Conservation (phyloP, 2,888 invertebrate genomes). For the Zhuqinia jingwanae region DNA sequence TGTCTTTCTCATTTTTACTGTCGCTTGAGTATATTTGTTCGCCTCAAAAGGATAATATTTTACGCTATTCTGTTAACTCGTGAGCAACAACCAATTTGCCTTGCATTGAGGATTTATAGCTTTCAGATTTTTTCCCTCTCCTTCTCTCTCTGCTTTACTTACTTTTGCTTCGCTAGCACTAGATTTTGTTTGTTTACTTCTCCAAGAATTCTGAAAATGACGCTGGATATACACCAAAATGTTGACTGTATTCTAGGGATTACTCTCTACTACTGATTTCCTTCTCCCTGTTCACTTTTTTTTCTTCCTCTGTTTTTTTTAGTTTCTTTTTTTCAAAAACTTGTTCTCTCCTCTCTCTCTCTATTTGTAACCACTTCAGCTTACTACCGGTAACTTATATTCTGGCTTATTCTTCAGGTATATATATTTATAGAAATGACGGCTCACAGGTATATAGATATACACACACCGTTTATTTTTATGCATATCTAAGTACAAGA, state of each 20-base stretch:
- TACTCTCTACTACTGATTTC: constrained; percentile 58
- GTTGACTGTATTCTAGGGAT: constrained; percentile 55
- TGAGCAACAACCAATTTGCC: constrained; percentile 71
- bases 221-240: constrained; percentile 19
- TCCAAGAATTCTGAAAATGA: constrained; percentile 22
- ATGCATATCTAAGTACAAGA: no score
- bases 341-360: neutral
- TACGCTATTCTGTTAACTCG: constrained; percentile 59
- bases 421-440: no score
- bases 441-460: no score
- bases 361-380: neutral
- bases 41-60: constrained; percentile 71
- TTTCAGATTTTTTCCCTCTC: constrained; percentile 47
- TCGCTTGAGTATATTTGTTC: constrained; percentile 53
- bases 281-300: constrained; percentile 19
- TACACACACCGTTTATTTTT: neutral
- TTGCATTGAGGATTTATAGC: constrained; percentile 68
- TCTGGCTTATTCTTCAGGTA: no score
- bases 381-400: no score
- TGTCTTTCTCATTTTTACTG: neutral
- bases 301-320: neutral
- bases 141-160: neutral
- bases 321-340: neutral
- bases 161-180: constrained; percentile 9
- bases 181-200: constrained; percentile 43